Evolutionary conservation across 2,113 vertebrate genomes (phyloP), one percentile per base, ranked within the genome.

Genomic region (Perccottus glenii): DNA sequence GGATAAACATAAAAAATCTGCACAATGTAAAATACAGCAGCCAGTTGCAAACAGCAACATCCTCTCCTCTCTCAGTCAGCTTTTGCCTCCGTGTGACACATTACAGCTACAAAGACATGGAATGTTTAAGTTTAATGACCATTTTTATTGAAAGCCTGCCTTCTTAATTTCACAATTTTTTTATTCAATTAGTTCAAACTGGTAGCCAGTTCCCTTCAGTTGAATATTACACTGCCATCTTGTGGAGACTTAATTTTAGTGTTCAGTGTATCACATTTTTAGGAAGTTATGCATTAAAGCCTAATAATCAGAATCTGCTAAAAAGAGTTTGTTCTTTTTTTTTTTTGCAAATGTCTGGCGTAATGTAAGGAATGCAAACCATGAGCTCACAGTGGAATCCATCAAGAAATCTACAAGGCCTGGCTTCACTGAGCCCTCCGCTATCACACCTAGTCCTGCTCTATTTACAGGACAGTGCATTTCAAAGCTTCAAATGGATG

Each of bases 1-100:
- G 81, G 74, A 78, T 75, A 85, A 87, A 87, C 70, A 85, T 70
- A 76, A 83, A 85, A 81, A 79, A 83, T 75, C 70, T 72, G 80
- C 70, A 77, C 78, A 79, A 60, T 63, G 48, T 71, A 70, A 84
- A 85, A 83, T 82, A 66, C 80, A 80, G 80, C 72, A 87, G 85
- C 70, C 66, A 73, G 63, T 82, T 51, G 72, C 75, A 79, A 81
- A 73, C 44, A 57, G 48, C 65, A 75, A 84, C 57, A 55, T 53
- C 53, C 72, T 43, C 15, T 67, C 51, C 27, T 27, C 48, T 77
- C 84, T 53, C 75, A 67, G 66, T 73, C 72, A 38, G 27, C 11
- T 3, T 67, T 33, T 77, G 77, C 81, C 70, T 50, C 70, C 56
- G 63, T 53, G 8, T 58, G 33, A 78, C 35, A 16, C 27, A 56